Base-by-base conservation (phyloP, 2,113 vertebrate genomes). In the Emydocephalus ijimae region DNA sequence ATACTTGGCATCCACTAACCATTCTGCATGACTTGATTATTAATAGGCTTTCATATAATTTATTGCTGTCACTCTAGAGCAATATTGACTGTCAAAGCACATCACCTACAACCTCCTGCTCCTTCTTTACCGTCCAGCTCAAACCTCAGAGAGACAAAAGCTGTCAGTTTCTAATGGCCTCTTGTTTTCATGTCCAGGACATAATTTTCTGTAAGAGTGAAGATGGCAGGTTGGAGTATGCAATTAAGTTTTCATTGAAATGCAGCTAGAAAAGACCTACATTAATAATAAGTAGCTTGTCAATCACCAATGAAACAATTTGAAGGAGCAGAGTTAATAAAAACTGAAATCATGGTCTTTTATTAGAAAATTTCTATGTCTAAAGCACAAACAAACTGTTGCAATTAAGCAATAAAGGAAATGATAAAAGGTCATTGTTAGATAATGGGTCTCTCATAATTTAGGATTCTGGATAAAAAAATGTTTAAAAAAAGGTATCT, bases 241-340 rank as follows among this genome's bases (percentile, higher is more conserved):
- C 87, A 95, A 94, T 24, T 12, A 55, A 92, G 87, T 91, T 96
- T 95, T 64, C 39, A 85, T 92, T 94, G 92, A 92, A 91, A 93
- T 88, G 92, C 55, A 74, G 45, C 8, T 56, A 90, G 10, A 34
- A 85, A 91, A 86, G 89, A 45, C 7, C 21, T 45, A 95, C 85
- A 95, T 95, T 90, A 21, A n/a, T 95, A 94, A 90, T 10, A 50
- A 64, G 0, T 6, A 61, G 2, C 48, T 92, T 94, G 56, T 93
- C 89, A 93, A 85, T 93, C 91, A 94, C 39, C 29, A 59, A 88
- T 59, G 88, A 92, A 85, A 87, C 91, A 87, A 90, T 91, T 93
- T 90, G 54, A 55, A 89, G 85, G 64, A 89, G 86, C 45, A 11
- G 57, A 90, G 86, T 54, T 61, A 89, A 90, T 39, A 9, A 91